Evolutionary conservation across 2,888 invertebrate genomes (phyloP).

Genomic region (Agrotis exclamationis): DNA sequence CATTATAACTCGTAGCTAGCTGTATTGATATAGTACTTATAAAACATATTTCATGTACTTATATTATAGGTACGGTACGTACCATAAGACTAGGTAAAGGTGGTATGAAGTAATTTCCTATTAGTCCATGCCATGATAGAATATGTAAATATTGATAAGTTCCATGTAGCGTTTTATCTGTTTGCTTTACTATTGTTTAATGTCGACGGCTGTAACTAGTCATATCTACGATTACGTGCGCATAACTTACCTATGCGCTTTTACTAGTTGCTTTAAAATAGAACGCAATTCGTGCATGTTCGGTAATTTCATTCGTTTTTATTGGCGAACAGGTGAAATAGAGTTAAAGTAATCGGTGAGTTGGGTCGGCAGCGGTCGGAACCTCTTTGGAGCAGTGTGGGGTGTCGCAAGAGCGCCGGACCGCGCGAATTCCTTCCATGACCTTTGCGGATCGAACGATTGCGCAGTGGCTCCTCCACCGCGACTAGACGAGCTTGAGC

Average conservation of each 20-base stretch:
- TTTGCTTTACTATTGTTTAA: constrained; percentile 77
- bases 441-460: constrained; percentile 90
- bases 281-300: constrained; percentile 35
- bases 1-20: constrained; percentile 8
- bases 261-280: constrained; percentile 26
- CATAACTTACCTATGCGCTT: constrained; percentile 11
- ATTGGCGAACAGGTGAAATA: constrained; percentile 61
- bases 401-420: constrained; percentile 87
- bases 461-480: constrained; percentile 87
- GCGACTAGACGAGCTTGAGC: constrained; percentile 88
- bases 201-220: constrained; percentile 25
- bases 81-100: constrained; percentile 21
- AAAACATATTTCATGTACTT: constrained; percentile 21
- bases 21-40: background rate
- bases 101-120: constrained; percentile 64
- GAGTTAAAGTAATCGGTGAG: constrained; percentile 69
- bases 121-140: constrained; percentile 67
- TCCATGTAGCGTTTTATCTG: constrained; percentile 73
- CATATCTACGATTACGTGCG: constrained; percentile 27
- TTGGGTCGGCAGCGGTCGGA: constrained; percentile 68
- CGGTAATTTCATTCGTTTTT: constrained; percentile 41
- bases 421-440: constrained; percentile 90
- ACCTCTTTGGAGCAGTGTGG: constrained; percentile 80
- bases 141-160: constrained; percentile 77
- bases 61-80: background rate